Evolutionary conservation across 2,888 invertebrate genomes (phyloP), one percentile per base, ranked within the genome.

Genomic region (Dyspetes luteomarginatus): DNA sequence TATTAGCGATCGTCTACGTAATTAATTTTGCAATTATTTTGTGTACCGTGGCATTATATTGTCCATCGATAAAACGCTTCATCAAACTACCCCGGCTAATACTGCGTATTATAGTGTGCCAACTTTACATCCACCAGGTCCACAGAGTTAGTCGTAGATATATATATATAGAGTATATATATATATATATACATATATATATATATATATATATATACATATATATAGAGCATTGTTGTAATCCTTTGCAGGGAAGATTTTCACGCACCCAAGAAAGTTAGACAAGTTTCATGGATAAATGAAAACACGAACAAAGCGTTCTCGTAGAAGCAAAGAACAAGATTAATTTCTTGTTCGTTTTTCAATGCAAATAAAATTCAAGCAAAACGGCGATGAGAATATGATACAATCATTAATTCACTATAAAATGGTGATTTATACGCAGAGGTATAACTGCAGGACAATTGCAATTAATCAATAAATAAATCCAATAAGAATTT

Each of bases 191-290:
- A 36, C 9, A 36, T 4, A 1, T 36, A 9, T 36, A 19, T 50
- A 50, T 50, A 19, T 50, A 50, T 1, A 50, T 50, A 19, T 22
- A 17, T 50, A 22, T 22, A 67, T 22, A n/a, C 30, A 52, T 3
- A 41, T 36, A n/a, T 22, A 67, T 5, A 5, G 60, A 52, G 17
- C 55, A 55, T 43, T 43, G 55, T 9, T 19, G 17, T 77, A 72
- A 77, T 77, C 77, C 77, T 24, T 28, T 12, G 24, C 12, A 71
- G 77, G 58, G 28, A 56, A 72, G 78, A 28, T 72, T 60, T 50
- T 19, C 15, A 56, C 50, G 58, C 36, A 17, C 30, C 43, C 22
- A 12, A 36, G 9, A 55, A 26, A 9, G 22, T 30, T 22, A 5
- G 24, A 50, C 22, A 56, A 65, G 52, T 65, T 65, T 50, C 48